A percentile compares a stretch with the other conserved stretches of the same genome.
These are phyloP conservation scores for Clinocottus analis DNA, from an alignment of 2,113 vertebrate genomes.

Conservation along the genomic window DNA sequence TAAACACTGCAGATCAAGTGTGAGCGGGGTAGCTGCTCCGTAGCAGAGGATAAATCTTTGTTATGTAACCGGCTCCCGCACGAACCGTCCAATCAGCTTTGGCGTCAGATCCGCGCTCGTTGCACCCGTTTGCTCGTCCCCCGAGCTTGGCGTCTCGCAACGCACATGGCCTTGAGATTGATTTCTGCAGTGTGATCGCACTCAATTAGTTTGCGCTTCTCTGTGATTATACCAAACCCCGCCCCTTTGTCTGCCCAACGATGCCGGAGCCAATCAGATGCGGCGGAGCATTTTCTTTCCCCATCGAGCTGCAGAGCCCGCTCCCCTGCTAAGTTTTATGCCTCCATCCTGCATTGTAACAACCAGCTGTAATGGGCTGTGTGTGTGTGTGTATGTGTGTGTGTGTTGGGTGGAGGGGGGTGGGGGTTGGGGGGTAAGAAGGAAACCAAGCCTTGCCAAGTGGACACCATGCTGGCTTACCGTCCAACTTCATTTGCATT, in stretches of 20 bases:
- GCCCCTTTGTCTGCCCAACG: constrained; percentile 81
- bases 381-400: constrained; percentile 5
- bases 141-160: constrained; percentile 30
- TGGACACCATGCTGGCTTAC: constrained; percentile 81
- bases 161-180: constrained; percentile 56
- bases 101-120: constrained; percentile 17
- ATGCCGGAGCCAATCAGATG: constrained; percentile 83
- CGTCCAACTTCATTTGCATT: constrained; percentile 87
- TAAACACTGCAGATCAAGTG: constrained; percentile 33
- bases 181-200: constrained; percentile 62
- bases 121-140: constrained; percentile 23
- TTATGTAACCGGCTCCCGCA: constrained; percentile 36
- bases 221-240: constrained; percentile 66
- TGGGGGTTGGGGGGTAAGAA: constrained; percentile 64
- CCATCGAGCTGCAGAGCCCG: constrained; percentile 76
- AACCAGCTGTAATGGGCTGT: constrained; percentile 80
- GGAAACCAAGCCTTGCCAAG: constrained; percentile 86
- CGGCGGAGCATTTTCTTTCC: constrained; percentile 79
- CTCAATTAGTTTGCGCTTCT: constrained; percentile 67
- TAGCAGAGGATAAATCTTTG: constrained; percentile 31
- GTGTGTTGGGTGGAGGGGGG: no score
- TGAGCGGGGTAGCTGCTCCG: constrained; percentile 13
- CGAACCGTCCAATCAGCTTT: constrained; percentile 30
- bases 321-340: constrained; percentile 85
- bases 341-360: constrained; percentile 79